Evolutionary conservation across 2,113 vertebrate species (phyloP).

Genomic region (Hyaena hyaena): DNA sequence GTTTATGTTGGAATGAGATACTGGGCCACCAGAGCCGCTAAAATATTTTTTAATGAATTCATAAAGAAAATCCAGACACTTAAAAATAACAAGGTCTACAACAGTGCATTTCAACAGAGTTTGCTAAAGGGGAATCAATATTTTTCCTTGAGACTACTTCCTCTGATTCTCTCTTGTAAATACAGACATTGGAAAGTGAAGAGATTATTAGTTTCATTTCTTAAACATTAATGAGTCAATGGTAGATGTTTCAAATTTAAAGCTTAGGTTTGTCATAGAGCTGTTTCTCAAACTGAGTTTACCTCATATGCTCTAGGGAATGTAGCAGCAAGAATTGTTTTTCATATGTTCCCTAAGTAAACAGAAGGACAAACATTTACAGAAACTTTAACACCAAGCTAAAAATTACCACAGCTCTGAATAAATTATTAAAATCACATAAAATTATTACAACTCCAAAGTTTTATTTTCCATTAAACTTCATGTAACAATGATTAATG

Average conservation of each 20-base stretch:
- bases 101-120: constrained; percentile 72
- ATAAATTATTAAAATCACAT: constrained; percentile 23
- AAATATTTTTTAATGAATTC: constrained; percentile 83
- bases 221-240: constrained; percentile 66
- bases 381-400: not conserved
- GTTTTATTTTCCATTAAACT: constrained; percentile 10
- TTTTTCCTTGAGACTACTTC: constrained; percentile 71
- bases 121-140: constrained; percentile 69
- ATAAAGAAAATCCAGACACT: constrained; percentile 83
- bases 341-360: not conserved
- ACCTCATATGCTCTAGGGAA: not conserved
- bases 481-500: not conserved
- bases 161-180: constrained; percentile 64
- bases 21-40: constrained; percentile 78
- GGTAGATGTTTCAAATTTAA: constrained; percentile 66
- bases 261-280: constrained; percentile 4
- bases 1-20: constrained; percentile 81
- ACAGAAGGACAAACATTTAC: not conserved
- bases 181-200: constrained; percentile 43
- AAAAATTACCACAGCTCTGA: not conserved
- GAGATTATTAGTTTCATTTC: constrained; percentile 66
- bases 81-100: constrained; percentile 81
- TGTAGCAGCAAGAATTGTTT: not conserved
- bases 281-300: not conserved
- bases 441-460: not conserved